These are phyloP conservation scores for Atethmia centrago DNA, from an alignment of 2,888 invertebrate genomes.

Conservation along the genomic window DNA sequence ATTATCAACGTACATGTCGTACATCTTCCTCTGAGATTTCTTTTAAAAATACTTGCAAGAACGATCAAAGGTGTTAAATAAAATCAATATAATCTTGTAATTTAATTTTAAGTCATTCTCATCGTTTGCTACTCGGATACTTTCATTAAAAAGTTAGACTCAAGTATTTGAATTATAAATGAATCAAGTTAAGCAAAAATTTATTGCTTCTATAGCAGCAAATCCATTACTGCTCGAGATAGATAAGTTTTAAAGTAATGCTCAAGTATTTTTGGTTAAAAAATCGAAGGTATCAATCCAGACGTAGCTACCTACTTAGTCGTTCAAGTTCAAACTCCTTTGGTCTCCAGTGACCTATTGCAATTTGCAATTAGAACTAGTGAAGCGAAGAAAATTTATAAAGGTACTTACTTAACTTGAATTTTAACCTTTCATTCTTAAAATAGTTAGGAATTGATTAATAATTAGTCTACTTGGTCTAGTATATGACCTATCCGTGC, in stretches of 20 bases:
- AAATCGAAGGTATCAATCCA: conserved; percentile 21
- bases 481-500: neutral
- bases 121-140: conserved; percentile 34
- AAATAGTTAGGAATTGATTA: neutral
- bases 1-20: neutral
- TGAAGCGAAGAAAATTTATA: neutral
- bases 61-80: neutral
- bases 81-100: conserved; percentile 33
- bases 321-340: conserved; percentile 22
- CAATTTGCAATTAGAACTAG: conserved; percentile 20
- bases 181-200: conserved; percentile 56
- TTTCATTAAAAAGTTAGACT: conserved; percentile 55
- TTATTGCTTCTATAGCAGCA: conserved; percentile 52
- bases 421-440: neutral
- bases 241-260: conserved; percentile 54
- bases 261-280: conserved; percentile 39
- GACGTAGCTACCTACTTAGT: neutral
- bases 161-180: conserved; percentile 61
- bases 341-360: conserved; percentile 11
- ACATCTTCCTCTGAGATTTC: neutral
- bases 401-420: neutral
- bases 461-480: neutral
- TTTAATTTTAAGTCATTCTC: conserved; percentile 26
- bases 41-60: neutral
- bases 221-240: conserved; percentile 59